Conservation (phyloP, 1,140 invertebrate species). For the Halictus rubicundus region DNA sequence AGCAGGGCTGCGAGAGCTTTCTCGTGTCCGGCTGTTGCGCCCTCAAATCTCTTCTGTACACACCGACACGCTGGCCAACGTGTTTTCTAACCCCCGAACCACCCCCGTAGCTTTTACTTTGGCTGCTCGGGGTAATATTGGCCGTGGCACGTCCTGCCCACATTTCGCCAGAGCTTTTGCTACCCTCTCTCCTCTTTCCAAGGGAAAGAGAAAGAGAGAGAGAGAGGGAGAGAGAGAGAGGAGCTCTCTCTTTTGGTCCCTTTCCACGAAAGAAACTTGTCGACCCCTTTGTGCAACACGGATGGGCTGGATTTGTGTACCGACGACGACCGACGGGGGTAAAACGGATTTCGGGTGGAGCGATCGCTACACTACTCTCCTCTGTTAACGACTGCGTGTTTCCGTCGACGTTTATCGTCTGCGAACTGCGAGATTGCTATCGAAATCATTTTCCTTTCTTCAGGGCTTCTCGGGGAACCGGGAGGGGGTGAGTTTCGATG, state of each 20-base stretch:
- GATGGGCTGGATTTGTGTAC: conserved; percentile 22
- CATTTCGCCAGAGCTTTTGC: conserved; percentile 45
- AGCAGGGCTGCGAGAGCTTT: conserved; percentile 74
- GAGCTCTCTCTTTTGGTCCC: not conserved
- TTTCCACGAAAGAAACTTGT: conserved; percentile 8
- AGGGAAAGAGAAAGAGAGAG: no score
- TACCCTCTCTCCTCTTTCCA: conserved; percentile 16
- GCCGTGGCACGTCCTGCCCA: conserved; percentile 55
- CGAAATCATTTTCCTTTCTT: not conserved
- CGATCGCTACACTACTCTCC: not conserved
- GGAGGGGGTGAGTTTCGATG: not conserved
- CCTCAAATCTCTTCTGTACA: conserved; percentile 64
- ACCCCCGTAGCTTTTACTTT: conserved; percentile 31
- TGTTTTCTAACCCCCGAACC: conserved; percentile 21
- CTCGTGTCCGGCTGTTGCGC: conserved; percentile 72
- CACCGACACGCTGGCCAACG: conserved; percentile 38
- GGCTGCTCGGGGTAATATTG: conserved; percentile 45
- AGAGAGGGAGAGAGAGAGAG: no score
- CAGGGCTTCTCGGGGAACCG: not conserved
- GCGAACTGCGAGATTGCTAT: not conserved
- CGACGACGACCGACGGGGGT: not conserved
- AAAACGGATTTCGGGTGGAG: not conserved
- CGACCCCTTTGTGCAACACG: conserved; percentile 6
- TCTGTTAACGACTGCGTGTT: not conserved
- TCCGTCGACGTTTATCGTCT: not conserved